A percentile compares a stretch with the other conserved stretches of the same genome.
Evolutionary conservation across 64 coral and sea anemone species (phyloP).

Genomic region (Montipora cactus): DNA sequence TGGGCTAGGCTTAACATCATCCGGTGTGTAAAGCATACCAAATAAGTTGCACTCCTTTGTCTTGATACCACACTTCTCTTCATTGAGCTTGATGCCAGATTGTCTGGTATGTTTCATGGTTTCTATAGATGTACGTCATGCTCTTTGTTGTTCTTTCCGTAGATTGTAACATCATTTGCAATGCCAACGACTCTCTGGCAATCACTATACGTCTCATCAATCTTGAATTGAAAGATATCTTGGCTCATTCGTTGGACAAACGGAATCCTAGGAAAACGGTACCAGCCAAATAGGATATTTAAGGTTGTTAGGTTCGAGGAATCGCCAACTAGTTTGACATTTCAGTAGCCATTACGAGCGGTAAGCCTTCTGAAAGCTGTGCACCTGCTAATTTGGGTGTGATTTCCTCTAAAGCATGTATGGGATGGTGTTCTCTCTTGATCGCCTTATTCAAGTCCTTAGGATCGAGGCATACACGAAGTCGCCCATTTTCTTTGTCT

Average conservation of each 20-base stretch:
- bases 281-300: conserved; percentile 8
- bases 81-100: conserved; percentile 45
- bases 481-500: conserved; percentile 27
- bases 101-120: conserved; percentile 42
- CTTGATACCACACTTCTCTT: conserved; percentile 66
- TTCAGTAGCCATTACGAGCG: conserved; percentile 50
- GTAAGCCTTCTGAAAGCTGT: conserved; percentile 18
- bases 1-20: no score
- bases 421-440: conserved; percentile 10
- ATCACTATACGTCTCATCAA: conserved; percentile 40
- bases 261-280: conserved; percentile 55
- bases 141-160: conserved; percentile 56
- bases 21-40: background rate
- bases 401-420: background rate
- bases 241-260: conserved; percentile 68
- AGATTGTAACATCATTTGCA: background rate
- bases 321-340: conserved; percentile 10
- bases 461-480: conserved; percentile 33
- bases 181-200: conserved; percentile 53
- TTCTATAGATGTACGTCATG: conserved; percentile 56
- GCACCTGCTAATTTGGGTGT: no score
- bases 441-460: conserved; percentile 21
- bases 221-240: conserved; percentile 62
- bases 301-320: background rate
- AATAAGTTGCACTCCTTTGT: conserved; percentile 64